Evolutionary conservation across 2,113 vertebrate species (phyloP), one percentile per base, ranked within the genome.

Genomic region (Osmerus mordax): DNA sequence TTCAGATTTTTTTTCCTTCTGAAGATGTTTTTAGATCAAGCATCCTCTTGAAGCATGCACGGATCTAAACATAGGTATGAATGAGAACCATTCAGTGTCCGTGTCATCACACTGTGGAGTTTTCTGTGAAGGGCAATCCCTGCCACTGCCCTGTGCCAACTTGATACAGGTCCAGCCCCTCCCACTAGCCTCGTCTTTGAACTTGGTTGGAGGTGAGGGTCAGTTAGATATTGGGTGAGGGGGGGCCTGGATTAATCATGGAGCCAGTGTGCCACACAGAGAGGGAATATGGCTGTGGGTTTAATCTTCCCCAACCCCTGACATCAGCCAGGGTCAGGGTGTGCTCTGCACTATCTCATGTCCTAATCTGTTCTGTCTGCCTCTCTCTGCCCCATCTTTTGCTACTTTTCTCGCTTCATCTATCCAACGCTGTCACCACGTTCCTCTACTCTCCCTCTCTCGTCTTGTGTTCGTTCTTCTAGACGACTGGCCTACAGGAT

Each of bases 401-500:
- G 32, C 3, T 60, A 21, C 14, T 47, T 64, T 13, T 69, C 51
- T 41, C 18, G 2, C 21, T 62, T 62, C 28, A 62, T 51, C 28
- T 56, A 16, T 29, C 41, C 53, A 51, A 21, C n/a, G 21, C 55
- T 65, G 58, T 78, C 53, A 18, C 14, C 41, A 21, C 53, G 9
- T 62, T 36, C 23, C 36, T 53, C 14, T 21, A 18, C 18, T 25
- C 3, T 23, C 12, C 51, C 23, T 19, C 52, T 65, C 47, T 41
- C 13, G 51, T 77, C 78, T 15, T 7, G 59, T 67, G 6, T 77
- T 12, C 71, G 32, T 77, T 21, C 70, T 78, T 29, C 77, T 83
- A 98, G 97, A 82, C 93, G 97, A 3, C 74, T 98, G 82, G 94
- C 82, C 71, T 96, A 97, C 92, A 91, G 96, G 89, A 95, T 93